These are phyloP conservation scores for Macquaria australasica DNA, from an alignment of 2,113 vertebrate genomes.

Conservation along the genomic window DNA sequence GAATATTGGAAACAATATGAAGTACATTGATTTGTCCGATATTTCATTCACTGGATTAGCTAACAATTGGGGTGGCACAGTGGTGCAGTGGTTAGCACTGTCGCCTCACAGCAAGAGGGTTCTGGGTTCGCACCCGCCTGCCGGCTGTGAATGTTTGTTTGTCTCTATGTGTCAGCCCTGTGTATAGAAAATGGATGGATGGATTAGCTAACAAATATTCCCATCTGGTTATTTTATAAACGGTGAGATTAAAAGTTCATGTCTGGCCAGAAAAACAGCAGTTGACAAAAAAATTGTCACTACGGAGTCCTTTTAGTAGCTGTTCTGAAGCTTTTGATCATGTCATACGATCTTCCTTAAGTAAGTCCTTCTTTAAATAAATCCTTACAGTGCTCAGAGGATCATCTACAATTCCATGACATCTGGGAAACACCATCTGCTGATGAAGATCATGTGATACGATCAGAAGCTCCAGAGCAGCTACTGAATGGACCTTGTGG, in stretches of 20 bases:
- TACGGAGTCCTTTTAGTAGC: background rate
- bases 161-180: too few species aligned
- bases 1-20: background rate
- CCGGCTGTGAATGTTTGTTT: too few species aligned
- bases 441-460: background rate
- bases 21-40: background rate
- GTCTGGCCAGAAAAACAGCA: background rate
- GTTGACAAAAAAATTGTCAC: background rate
- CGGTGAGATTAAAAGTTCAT: background rate
- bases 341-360: background rate
- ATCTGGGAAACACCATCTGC: constrained; percentile 5
- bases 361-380: background rate
- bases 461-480: background rate
- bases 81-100: too few species aligned
- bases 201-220: background rate
- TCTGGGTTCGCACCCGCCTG: too few species aligned
- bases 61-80: too few species aligned
- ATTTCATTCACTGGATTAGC: background rate
- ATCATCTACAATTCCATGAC: background rate
- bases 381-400: background rate
- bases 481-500: background rate
- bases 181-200: too few species aligned
- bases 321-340: background rate
- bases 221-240: background rate
- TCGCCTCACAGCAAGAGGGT: too few species aligned